A percentile compares a stretch with the other conserved stretches of the same genome.
phyloP scores from a whole-genome alignment of 2,113 vertebrate species.

The Lagopus leucura region DNA sequence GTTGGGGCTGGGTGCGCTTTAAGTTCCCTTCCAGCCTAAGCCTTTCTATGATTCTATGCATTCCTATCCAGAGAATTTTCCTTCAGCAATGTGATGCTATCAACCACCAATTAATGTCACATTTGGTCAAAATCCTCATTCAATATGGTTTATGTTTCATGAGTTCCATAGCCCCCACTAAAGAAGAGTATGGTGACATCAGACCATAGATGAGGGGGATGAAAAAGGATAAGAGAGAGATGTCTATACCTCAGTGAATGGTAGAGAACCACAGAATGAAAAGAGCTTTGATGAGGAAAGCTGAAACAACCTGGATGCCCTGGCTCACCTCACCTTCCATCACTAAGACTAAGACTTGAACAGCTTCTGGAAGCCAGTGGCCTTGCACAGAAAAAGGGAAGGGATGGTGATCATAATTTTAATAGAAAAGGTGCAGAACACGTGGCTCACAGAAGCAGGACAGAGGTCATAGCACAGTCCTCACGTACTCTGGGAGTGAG shows the following conservation, averaged over 20 bases:
- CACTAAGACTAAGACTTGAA: background rate
- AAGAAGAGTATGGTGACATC: background rate
- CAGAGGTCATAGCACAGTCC: background rate
- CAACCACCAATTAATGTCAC: background rate
- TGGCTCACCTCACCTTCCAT: background rate
- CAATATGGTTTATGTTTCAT: background rate
- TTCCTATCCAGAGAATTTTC: background rate
- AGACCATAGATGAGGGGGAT: background rate
- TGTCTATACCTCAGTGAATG: background rate
- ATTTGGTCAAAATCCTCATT: background rate
- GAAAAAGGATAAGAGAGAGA: background rate
- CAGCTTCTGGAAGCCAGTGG: background rate
- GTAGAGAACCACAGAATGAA: background rate
- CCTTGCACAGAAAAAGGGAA: background rate
- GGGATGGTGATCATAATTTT: accelerated
- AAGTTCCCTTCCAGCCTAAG: too few species aligned
- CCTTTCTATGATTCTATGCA: too few species aligned
- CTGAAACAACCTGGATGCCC: background rate
- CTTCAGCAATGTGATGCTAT: background rate
- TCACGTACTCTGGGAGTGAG: background rate
- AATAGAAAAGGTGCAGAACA: background rate
- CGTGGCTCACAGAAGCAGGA: too few species aligned
- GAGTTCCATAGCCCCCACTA: accelerated
- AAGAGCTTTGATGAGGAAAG: background rate
- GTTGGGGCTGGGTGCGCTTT: too few species aligned